Percentiles rank a stretch among this genome's conserved stretches.
These are phyloP conservation scores for Mus caroli DNA, from an alignment of 2,797 vertebrate species.

Conservation along the genomic window DNA sequence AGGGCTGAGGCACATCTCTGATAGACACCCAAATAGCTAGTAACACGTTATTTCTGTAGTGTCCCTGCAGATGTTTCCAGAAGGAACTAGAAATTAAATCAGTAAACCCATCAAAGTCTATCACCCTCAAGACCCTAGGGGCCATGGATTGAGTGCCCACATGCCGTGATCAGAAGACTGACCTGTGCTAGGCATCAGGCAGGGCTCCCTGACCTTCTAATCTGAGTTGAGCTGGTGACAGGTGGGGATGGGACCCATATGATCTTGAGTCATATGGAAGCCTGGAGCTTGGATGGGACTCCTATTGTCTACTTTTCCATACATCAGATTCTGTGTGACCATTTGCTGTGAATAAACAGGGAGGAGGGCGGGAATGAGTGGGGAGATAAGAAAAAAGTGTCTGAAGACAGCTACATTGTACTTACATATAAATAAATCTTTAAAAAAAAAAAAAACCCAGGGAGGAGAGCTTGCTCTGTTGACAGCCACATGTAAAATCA, in stretches of 20 bases:
- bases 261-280: background rate
- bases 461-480: background rate
- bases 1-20: background rate
- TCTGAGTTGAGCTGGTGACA: background rate
- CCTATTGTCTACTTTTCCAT: background rate
- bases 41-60: background rate
- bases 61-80: background rate
- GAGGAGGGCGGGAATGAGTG: no score
- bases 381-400: no score
- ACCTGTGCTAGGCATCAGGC: background rate
- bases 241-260: rapidly evolving
- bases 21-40: background rate
- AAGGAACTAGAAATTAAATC: background rate
- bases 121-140: background rate
- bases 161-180: background rate
- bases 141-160: background rate
- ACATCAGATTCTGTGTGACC: background rate
- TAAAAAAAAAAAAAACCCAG: background rate
- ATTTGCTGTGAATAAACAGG: background rate
- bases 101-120: background rate
- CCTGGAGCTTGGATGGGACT: background rate
- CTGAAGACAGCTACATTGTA: no score
- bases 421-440: no score
- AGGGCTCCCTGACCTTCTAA: background rate
- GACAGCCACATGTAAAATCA: background rate